phyloP scores from a whole-genome alignment of 2,888 invertebrate species.

The Ferdinandea cuprea region DNA sequence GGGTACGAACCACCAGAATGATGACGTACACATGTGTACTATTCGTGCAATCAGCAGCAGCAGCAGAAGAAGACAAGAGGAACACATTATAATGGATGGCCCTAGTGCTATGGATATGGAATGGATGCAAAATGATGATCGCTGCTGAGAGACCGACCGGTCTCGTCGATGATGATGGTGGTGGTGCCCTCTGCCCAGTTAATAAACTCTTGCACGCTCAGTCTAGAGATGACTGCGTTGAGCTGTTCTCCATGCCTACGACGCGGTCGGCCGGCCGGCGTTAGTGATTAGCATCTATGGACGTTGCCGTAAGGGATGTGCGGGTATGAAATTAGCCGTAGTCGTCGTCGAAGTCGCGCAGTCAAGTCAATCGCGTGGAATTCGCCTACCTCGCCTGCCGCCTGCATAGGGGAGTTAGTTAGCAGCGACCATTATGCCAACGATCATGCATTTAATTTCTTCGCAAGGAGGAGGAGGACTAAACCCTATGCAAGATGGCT shows the following conservation, averaged over 20 bases:
- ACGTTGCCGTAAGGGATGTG: conserved; percentile 63
- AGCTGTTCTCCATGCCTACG: conserved; percentile 10
- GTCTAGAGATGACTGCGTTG: conserved; percentile 4
- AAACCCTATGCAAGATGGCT: conserved; percentile 43
- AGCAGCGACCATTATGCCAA: conserved; percentile 51
- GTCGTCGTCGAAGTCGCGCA: conserved; percentile 59
- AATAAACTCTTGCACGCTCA: conserved; percentile 48
- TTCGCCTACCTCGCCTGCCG: too few relatives aligned
- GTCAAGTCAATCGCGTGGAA: conserved; percentile 58
- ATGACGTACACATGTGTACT: conserved; percentile 16
- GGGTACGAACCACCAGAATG: conserved; percentile 3
- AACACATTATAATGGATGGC: conserved; percentile 20
- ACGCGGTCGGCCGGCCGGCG: conserved; percentile 41
- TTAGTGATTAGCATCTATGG: conserved; percentile 73
- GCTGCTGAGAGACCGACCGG: conserved; percentile 38
- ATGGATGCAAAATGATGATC: conserved; percentile 63
- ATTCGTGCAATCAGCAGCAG: not conserved
- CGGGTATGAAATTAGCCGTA: conserved; percentile 68
- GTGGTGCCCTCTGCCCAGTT: conserved; percentile 30
- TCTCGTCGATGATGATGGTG: too few relatives aligned
- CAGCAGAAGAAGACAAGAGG: not conserved
- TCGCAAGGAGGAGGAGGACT: conserved; percentile 19
- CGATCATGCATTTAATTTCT: conserved; percentile 59
- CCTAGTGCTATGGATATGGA: not conserved
- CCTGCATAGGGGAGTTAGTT: conserved; percentile 9